These are phyloP conservation scores for Schizopygopsis malacanthus DNA, from an alignment of 2,797 vertebrate species.

Conservation along the genomic window DNA sequence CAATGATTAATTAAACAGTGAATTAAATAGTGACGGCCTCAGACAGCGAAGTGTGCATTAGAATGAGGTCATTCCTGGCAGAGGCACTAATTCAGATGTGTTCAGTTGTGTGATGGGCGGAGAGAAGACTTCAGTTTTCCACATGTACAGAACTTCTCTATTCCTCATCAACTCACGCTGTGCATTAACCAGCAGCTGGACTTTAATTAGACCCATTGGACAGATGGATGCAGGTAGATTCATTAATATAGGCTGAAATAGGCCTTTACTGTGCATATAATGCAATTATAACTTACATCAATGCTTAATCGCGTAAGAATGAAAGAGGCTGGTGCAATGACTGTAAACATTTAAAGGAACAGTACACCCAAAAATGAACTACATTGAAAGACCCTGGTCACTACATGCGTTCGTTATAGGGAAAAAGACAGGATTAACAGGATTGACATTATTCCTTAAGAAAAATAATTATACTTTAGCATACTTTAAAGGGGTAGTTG, in stretches of 20 bases:
- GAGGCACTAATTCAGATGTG: neutral
- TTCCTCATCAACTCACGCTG: neutral
- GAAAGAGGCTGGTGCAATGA: conserved; percentile 35
- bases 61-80: conserved; percentile 30
- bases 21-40: conserved; percentile 3
- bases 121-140: neutral
- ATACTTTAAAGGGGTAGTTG: neutral
- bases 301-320: conserved; percentile 42
- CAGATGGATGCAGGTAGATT: conserved; percentile 59
- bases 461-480: neutral
- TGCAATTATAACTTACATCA: conserved; percentile 47
- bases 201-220: conserved; percentile 60
- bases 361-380: neutral
- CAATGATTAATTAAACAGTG: conserved; percentile 19
- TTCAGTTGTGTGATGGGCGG: neutral
- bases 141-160: neutral
- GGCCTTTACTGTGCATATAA: conserved; percentile 49
- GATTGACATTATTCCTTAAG: neutral
- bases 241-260: conserved; percentile 59
- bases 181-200: conserved; percentile 52
- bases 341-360: conserved; percentile 39
- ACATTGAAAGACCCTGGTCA: neutral
- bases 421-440: neutral
- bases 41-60: neutral
- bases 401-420: neutral